phyloP scores from a whole-genome alignment of 2,888 invertebrate genomes.

The Andrena trimmerana region DNA sequence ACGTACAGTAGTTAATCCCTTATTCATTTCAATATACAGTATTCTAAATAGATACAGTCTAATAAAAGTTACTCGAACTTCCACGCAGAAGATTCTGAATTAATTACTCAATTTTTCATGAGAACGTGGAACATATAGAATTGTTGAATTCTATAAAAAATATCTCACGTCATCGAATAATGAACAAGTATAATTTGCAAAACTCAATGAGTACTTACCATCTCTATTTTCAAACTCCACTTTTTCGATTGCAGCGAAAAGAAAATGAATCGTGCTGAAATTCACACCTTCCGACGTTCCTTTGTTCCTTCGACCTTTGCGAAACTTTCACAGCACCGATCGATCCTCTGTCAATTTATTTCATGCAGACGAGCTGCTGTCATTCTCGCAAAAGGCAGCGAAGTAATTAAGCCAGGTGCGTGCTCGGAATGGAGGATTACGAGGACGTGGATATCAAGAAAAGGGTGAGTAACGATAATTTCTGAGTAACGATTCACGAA shows the following conservation, averaged over 20 bases:
- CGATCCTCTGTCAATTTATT: neutral
- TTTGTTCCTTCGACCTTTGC: neutral
- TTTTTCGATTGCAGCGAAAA: neutral
- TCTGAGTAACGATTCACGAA: neutral
- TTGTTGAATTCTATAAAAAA: too few species aligned
- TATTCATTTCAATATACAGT: too few species aligned
- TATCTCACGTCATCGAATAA: too few species aligned
- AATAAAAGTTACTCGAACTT: too few species aligned
- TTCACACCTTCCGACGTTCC: constrained; percentile 1
- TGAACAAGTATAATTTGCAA: too few species aligned
- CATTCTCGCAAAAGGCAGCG: neutral
- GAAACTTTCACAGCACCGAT: neutral
- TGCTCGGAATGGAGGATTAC: constrained; percentile 41
- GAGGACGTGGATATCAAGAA: constrained; percentile 25
- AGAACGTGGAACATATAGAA: too few species aligned
- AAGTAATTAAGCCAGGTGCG: constrained; percentile 20
- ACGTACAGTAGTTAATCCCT: too few species aligned
- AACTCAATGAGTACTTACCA: neutral
- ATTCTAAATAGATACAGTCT: too few species aligned
- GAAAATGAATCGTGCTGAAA: neutral
- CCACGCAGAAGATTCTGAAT: neutral
- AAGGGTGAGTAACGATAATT: constrained; percentile 48
- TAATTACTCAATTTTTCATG: neutral
- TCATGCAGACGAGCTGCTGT: neutral
- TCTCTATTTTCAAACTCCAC: neutral